Evolutionary conservation across 2,797 vertebrate species (phyloP), one percentile per base, ranked within the genome.

Genomic region (Miichthys miiuy): DNA sequence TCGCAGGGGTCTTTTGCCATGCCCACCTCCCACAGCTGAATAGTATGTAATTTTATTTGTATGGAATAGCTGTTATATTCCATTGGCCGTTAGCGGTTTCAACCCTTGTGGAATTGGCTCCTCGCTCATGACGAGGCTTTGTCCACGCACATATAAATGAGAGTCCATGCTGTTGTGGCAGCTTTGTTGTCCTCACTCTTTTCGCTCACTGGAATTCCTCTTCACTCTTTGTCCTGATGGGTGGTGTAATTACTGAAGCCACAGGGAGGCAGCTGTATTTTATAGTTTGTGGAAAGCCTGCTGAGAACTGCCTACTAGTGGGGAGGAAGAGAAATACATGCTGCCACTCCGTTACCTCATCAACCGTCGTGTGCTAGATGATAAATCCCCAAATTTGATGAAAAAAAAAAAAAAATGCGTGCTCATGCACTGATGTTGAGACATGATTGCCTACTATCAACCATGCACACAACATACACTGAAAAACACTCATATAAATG

Each of bases 221-320:
- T 72, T 83, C 78, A 65, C 61, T 83, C 79, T 63, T 79, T 44
- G 57, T 87, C 87, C 75, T 91, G 83, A 91, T 88, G 85, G 89
- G 88, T 79, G 86, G 87, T 85, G 84, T 93, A 93, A 94, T 94
- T 91, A 93, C 87, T 80, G 82, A 84, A 88, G 72, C 87, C 67
- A 80, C 81, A 46, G 89, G 90, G 77, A 89, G 74, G 84, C 63
- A 2, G 68, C 75, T 72, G 65, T 34, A 85, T 86, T 81, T 77
- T 72, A 63, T 71, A 84, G 56, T 72, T 82, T 76, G 50, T 68
- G 21, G 55, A 79, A 62, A 73, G 41, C 81, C 79, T 63, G 75
- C 84, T 86, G 87, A 68, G 77, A 82, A 42, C 58, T 86, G 88
- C 86, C 82, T 44, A 87, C 88, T 85, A 88, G 88, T 81, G 85